phyloP scores from a whole-genome alignment of 2,113 vertebrate species.

The Protobothrops flavoviridis region DNA sequence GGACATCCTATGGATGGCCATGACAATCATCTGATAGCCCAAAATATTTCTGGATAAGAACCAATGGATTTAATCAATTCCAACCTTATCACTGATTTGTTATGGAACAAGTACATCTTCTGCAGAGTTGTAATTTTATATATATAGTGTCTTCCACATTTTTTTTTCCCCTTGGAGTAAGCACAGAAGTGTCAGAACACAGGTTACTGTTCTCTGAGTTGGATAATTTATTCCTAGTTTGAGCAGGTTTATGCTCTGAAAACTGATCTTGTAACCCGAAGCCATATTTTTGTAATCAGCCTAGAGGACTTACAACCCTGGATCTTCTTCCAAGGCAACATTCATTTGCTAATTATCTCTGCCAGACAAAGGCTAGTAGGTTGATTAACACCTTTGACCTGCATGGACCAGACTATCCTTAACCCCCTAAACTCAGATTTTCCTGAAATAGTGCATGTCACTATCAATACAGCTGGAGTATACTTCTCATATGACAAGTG shows the following conservation, averaged over 20 bases:
- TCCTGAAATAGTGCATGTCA: neutral
- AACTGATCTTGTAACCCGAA: constrained; percentile 46
- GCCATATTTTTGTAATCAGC: constrained; percentile 57
- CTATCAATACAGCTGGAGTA: accelerated
- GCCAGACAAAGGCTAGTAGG: constrained; percentile 45
- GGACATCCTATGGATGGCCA: neutral
- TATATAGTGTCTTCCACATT: neutral
- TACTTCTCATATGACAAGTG: constrained; percentile 1
- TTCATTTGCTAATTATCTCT: constrained; percentile 62
- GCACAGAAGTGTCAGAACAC: neutral
- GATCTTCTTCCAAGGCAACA: constrained; percentile 35
- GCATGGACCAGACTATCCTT: constrained; percentile 37
- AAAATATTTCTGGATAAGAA: neutral
- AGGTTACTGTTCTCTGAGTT: neutral
- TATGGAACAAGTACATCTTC: neutral
- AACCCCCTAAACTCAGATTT: constrained; percentile 30
- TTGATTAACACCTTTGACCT: constrained; percentile 49
- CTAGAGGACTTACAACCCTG: constrained; percentile 37
- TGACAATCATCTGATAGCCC: neutral
- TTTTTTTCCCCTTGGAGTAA: neutral
- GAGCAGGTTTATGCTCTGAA: constrained; percentile 59
- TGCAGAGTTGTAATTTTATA: neutral
- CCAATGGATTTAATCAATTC: neutral
- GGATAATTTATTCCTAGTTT: constrained; percentile 55
- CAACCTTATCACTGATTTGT: neutral